Evolutionary conservation across 2,797 vertebrate genomes (phyloP).

Genomic region (Parotocinclus haroldoi): DNA sequence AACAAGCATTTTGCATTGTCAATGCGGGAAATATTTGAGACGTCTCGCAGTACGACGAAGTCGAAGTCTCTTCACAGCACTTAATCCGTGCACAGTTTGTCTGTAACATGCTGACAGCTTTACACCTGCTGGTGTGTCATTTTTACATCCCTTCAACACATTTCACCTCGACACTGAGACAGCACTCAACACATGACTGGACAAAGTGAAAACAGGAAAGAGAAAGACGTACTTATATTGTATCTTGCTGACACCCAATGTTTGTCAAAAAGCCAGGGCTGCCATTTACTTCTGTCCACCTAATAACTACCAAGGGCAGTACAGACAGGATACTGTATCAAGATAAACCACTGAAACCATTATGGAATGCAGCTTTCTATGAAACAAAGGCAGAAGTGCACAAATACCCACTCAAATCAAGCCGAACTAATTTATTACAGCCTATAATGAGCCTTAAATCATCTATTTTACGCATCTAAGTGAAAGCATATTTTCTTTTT

Average conservation of each 20-base stretch:
- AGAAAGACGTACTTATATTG: too few relatives aligned
- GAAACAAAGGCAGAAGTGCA: too few relatives aligned
- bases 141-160: slow-evolving; percentile 21
- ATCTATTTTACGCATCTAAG: too few relatives aligned
- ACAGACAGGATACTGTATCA: neutral
- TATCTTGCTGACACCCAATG: too few relatives aligned
- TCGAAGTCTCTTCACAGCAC: slow-evolving; percentile 26
- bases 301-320: slow-evolving; percentile 5
- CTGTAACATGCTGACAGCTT: slow-evolving; percentile 30
- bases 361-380: too few relatives aligned
- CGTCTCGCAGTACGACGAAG: slow-evolving; percentile 16
- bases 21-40: slow-evolving; percentile 30
- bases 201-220: neutral
- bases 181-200: slow-evolving; percentile 14
- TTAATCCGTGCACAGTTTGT: slow-evolving; percentile 28
- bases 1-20: slow-evolving; percentile 25
- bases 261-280: neutral
- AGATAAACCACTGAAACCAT: too few relatives aligned
- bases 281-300: neutral
- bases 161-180: slow-evolving; percentile 19
- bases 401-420: too few relatives aligned
- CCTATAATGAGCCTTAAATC: too few relatives aligned
- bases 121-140: slow-evolving; percentile 4
- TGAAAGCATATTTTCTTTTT: too few relatives aligned
- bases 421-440: too few relatives aligned